A percentile compares a stretch with the other conserved stretches of the same genome.
These are phyloP conservation scores for Oophaga pumilio DNA, from an alignment of 2,113 vertebrate species.

Conservation along the genomic window DNA sequence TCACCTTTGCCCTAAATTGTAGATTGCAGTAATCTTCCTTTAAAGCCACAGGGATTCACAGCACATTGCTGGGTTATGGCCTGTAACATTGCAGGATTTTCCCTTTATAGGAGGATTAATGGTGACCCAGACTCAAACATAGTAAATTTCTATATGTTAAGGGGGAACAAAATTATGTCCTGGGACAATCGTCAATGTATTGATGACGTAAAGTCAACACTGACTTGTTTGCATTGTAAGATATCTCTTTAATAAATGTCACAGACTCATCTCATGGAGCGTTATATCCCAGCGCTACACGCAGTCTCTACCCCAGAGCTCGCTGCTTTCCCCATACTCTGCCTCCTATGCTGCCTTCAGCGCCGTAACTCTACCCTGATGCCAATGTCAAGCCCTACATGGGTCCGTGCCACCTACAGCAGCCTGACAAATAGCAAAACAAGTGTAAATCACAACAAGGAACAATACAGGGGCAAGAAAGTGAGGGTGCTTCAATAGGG, in stretches of 20 bases:
- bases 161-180: constrained; percentile 16
- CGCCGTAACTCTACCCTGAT: too few relatives aligned
- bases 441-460: too few relatives aligned
- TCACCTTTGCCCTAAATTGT: constrained; percentile 34
- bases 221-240: neutral
- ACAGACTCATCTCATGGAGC: too few relatives aligned
- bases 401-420: too few relatives aligned
- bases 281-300: too few relatives aligned
- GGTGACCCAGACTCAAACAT: constrained; percentile 33
- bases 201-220: constrained; percentile 6
- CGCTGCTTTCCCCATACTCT: too few relatives aligned
- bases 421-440: too few relatives aligned
- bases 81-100: constrained; percentile 22
- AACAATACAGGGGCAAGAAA: too few relatives aligned
- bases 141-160: constrained; percentile 4
- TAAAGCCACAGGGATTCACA: constrained; percentile 29
- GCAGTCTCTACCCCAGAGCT: too few relatives aligned
- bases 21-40: constrained; percentile 48
- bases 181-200: neutral
- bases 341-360: too few relatives aligned
- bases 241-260: neutral
- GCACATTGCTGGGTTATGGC: constrained; percentile 41
- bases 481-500: too few relatives aligned
- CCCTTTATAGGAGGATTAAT: constrained; percentile 46
- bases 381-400: too few relatives aligned